Evolutionary conservation across 2,797 vertebrate species (phyloP), one percentile per base, ranked within the genome.

Genomic region (Ammospiza maritima): DNA sequence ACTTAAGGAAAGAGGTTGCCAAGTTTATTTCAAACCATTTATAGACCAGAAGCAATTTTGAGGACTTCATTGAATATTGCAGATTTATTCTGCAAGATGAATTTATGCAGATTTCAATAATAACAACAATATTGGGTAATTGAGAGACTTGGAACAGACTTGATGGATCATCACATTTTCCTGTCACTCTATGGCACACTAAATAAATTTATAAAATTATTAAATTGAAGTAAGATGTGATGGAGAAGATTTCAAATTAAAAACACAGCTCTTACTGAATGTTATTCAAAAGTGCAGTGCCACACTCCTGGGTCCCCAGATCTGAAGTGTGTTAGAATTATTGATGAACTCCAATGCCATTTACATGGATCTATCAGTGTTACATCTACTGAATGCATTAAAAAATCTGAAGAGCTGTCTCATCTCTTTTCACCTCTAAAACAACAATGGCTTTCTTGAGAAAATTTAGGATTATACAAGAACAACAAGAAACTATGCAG

Each of bases 31-130:
- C 34, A 92, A 87, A 75, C 62, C 2, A 72, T 58, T 93, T 48
- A 72, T 79, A 87, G 13, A 51, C 58, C 61, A 89, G 66, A 69
- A 82, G 53, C 14, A 91, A 92, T 72, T 93, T 80, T 85, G 44
- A 80, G 20, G 26, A 10, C 44, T 47, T 64, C 51, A 76, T 70
- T 76, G 29, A 90, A 69, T 25, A 34, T 40, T 72, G 17, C 11
- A 79, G 12, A 82, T 91, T 95, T 95, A 81, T 72, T 82, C 18
- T 38, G 58, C 21, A 48, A 91, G 34, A 90, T 84, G 7, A 88
- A 90, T 80, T 91, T 58, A 67, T 84, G 20, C 22, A 77, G 27
- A 74, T 83, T 92, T 45, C 26, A 70, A 38, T 11, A 78, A 62
- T 85, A 94, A 70, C 51, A 60, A 92, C 45, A 90, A 70, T 76